Evolutionary conservation across 1,140 invertebrate genomes (phyloP), one percentile per base, ranked within the genome.

Genomic region (Danaus melanippus): DNA sequence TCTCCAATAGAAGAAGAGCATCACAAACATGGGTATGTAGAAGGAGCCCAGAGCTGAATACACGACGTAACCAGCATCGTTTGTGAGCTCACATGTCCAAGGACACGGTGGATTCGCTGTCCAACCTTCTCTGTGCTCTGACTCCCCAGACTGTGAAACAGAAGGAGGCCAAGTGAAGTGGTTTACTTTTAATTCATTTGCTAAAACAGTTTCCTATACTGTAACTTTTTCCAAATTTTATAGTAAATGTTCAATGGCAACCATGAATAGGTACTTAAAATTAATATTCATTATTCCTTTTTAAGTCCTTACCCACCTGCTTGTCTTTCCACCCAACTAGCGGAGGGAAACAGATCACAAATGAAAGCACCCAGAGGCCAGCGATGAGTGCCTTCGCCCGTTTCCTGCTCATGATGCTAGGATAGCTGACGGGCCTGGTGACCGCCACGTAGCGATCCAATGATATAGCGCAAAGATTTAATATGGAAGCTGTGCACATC

Each of bases 291-390:
- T 32, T 32, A 32, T 32, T 32, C 21, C 7, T 32, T 5, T 32
- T 32, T 4, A 0, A 32, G 21, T 32, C 6, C 6, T 32, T 5
- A 55, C 60, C 65, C 79, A 94, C 92, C 89, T 90, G 91, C 78
- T 92, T 89, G 87, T 96, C 94, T 77, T 94, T 97, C 96, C 97
- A 95, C 10, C 96, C 96, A 12, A 98, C 95, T 41, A 99, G 83
- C 7, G 97, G 97, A 39, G 97, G 97, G 75, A 99, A 96, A 82
- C 97, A 99, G 56, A 99, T 98, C 65, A 98, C 92, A 73, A 98
- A 98, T 50, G 96, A 97, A 41, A 98, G 88, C 47, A 98, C 91
- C 97, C 98, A 99, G 7, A 98, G 93, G 6, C 91, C 91, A 43
- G 92, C 94, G 12, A 99, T 97, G 58, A 98, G 90, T 11, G 94